Evolutionary conservation across 2,113 vertebrate genomes (phyloP).

Genomic region (Theristicus caerulescens): DNA sequence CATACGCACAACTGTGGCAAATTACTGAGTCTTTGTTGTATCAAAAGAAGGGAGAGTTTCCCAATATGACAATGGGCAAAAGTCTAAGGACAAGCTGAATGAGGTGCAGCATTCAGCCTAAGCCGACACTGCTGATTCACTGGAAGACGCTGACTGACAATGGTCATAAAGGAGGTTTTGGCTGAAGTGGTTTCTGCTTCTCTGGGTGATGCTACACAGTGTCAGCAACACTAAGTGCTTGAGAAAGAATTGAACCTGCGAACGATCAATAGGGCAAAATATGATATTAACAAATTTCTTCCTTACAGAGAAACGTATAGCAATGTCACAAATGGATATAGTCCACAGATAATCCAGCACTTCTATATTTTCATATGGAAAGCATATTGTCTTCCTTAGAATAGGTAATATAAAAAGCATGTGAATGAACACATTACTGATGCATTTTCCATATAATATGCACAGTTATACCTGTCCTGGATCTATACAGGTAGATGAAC

Average conservation of each 20-base stretch:
- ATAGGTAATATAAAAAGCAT: not conserved
- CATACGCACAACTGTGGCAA: not conserved
- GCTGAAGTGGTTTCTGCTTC: not conserved
- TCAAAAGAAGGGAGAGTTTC: not conserved
- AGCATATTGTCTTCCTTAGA: not conserved
- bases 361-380: not conserved
- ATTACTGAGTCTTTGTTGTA: not conserved
- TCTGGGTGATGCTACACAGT: not conserved
- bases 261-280: constrained; percentile 17
- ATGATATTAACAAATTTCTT: not conserved
- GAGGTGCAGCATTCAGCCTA: not conserved
- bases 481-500: not conserved
- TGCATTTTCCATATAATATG: not conserved
- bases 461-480: not conserved
- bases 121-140: constrained; percentile 17
- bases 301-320: not conserved
- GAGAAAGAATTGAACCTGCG: not conserved
- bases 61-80: not conserved
- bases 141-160: not conserved
- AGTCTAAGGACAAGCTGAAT: not conserved
- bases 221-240: not conserved
- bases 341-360: not conserved
- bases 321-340: not conserved
- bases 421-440: not conserved
- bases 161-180: not conserved